phyloP scores from a whole-genome alignment of 1,140 invertebrate species.

The Danaus melanippus region DNA sequence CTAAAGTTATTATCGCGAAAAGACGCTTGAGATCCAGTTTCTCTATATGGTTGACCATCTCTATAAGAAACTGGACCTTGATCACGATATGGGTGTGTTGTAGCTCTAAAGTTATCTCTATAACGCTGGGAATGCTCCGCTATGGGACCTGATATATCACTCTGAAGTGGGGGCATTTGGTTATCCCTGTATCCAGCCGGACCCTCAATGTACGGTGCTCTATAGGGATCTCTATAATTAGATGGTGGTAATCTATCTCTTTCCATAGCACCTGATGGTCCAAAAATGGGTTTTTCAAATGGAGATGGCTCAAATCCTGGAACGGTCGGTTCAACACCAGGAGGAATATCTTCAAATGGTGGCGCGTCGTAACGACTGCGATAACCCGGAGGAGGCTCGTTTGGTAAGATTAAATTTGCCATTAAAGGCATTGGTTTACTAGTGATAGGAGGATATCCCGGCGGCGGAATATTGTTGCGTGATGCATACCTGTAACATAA shows the following conservation, averaged over 20 bases:
- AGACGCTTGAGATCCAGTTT: slow-evolving; percentile 31
- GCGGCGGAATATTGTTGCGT: slow-evolving; percentile 47
- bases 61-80: slow-evolving; percentile 43
- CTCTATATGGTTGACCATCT: slow-evolving; percentile 53
- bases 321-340: slow-evolving; percentile 68
- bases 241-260: slow-evolving; percentile 53
- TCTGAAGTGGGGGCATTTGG: slow-evolving; percentile 36
- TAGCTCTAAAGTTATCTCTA: slow-evolving; percentile 47
- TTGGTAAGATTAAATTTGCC: slow-evolving; percentile 24
- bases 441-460: slow-evolving; percentile 41
- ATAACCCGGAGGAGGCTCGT: slow-evolving; percentile 46
- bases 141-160: slow-evolving; percentile 53
- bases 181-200: slow-evolving; percentile 44
- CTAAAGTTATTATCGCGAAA: slow-evolving; percentile 53
- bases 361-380: slow-evolving; percentile 56
- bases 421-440: slow-evolving; percentile 40
- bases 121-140: slow-evolving; percentile 41
- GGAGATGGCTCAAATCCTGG: slow-evolving; percentile 70
- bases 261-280: slow-evolving; percentile 43
- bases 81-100: slow-evolving; percentile 44
- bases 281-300: slow-evolving; percentile 60
- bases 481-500: slow-evolving; percentile 54
- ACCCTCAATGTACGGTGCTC: slow-evolving; percentile 48
- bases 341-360: slow-evolving; percentile 63
- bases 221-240: slow-evolving; percentile 55